Evolutionary conservation across 2,797 vertebrate genomes (phyloP).

Genomic region (Coranthus polyacanthus): DNA sequence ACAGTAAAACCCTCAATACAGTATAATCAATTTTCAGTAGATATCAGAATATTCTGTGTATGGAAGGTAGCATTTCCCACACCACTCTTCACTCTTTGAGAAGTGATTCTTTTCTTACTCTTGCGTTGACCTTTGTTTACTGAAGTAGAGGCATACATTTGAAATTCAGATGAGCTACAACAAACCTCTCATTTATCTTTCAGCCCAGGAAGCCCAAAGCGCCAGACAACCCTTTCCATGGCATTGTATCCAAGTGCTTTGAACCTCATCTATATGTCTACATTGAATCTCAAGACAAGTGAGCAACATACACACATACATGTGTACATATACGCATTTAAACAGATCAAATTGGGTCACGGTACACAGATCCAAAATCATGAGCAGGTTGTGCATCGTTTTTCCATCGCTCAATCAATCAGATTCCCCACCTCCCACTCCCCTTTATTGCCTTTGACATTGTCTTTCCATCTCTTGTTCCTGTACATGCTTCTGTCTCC

Average conservation of each 20-base stretch:
- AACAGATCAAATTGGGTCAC: conserved; percentile 9
- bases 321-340: conserved; percentile 5
- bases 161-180: no score
- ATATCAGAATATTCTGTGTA: no score
- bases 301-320: conserved; percentile 72
- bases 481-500: conserved; percentile 70
- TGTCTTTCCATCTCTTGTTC: conserved; percentile 75
- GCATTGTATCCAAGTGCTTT: conserved; percentile 98
- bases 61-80: not conserved
- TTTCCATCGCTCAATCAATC: conserved; percentile 72
- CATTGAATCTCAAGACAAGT: conserved; percentile 99
- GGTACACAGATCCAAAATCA: conserved; percentile 46
- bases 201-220: conserved; percentile 96
- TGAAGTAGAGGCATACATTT: conserved; percentile 7
- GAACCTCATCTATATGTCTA: conserved; percentile 99
- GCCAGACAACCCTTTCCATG: conserved; percentile 97
- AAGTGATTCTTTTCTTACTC: not conserved
- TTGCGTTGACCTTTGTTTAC: conserved; percentile 1
- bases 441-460: conserved; percentile 47
- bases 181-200: conserved; percentile 41
- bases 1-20: no score
- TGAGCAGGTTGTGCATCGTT: conserved; percentile 61
- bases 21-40: no score
- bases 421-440: conserved; percentile 57
- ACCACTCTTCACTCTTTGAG: not conserved